Base-by-base conservation (phyloP, 2,113 vertebrate species). In the Anoplopoma fimbria region DNA sequence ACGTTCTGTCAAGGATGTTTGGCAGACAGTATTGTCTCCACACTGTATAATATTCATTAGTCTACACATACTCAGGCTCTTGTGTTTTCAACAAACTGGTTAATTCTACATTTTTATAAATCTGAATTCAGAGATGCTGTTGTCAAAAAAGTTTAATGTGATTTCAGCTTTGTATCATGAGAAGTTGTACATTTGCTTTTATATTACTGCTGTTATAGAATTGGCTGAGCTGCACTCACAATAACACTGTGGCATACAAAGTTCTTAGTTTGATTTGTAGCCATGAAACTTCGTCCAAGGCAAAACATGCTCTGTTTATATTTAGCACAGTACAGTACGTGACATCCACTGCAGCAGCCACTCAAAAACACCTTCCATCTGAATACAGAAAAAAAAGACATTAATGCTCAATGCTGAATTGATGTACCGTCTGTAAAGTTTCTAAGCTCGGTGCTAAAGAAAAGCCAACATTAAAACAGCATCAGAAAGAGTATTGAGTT, bases 401-500 rank as follows among this genome's bases (percentile, higher is more conserved):
- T 21, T 33, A 2, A 49, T 51, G 17, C n/a, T 57, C 9, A 19
- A 19, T 38, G 8, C 21, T 60, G 0, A 69, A n/a, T 42, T 25
- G 3, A 69, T 61, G n/a, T 19, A 13, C 19, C 13, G 13, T 13
- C 38, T 36, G 19, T 67, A 31, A 73, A 6, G 25, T 47, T 64
- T 53, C 53, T 21, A 17, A 4, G 38, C 23, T 45, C 31, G n/a
- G 6, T 1, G 1, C 9, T 2, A 15, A 4, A 72, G 36, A 58
- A 63, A 25, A 33, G 19, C 60, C 51, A 67, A 27, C 21, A 38
- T 19, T 19, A 36, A 5, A 64, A 42, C 17, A 40, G 62, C 12
- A 67, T 4, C 7, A 40, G 4, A 75, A 15, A 58, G 19, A 6
- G 57, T 75, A 51, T 86, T n/a, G 2, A 55, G 27, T 84, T 80